Percentiles rank a stretch among this genome's conserved stretches.
Conservation (phyloP, 2,113 vertebrate species). For the Carassius gibelio region DNA sequence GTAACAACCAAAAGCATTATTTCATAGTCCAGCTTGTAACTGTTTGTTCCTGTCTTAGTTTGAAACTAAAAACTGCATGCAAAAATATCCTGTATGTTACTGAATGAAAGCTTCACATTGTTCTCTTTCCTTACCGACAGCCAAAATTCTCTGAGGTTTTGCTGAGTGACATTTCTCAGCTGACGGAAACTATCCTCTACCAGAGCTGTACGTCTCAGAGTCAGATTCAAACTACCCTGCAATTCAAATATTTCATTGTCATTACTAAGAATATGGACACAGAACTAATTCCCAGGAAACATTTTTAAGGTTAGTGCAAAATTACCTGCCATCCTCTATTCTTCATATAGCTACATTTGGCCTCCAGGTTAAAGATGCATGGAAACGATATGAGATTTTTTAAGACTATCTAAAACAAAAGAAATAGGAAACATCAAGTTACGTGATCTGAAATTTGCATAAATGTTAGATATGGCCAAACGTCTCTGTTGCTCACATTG, state of each 20-base stretch:
- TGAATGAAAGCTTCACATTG: background rate
- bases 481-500: background rate
- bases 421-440: background rate
- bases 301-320: background rate
- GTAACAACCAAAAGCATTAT: background rate
- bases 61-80: background rate
- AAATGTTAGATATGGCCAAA: background rate
- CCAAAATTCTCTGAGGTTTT: conserved; percentile 59
- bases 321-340: background rate
- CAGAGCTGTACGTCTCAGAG: conserved; percentile 64
- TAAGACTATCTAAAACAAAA: conserved; percentile 20
- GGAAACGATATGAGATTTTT: background rate
- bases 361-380: conserved; percentile 58
- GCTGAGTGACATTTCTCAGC: conserved; percentile 56
- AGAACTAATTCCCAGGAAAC: background rate
- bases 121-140: conserved; percentile 50
- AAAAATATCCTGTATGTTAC: background rate
- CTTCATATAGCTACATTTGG: conserved; percentile 50
- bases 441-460: background rate
- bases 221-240: conserved; percentile 4
- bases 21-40: background rate
- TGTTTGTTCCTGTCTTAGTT: background rate
- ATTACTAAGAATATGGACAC: background rate
- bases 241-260: conserved; percentile 8
- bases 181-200: conserved; percentile 68